Conservation (phyloP, 1,140 invertebrate genomes). For the Drosophila orosa region DNA sequence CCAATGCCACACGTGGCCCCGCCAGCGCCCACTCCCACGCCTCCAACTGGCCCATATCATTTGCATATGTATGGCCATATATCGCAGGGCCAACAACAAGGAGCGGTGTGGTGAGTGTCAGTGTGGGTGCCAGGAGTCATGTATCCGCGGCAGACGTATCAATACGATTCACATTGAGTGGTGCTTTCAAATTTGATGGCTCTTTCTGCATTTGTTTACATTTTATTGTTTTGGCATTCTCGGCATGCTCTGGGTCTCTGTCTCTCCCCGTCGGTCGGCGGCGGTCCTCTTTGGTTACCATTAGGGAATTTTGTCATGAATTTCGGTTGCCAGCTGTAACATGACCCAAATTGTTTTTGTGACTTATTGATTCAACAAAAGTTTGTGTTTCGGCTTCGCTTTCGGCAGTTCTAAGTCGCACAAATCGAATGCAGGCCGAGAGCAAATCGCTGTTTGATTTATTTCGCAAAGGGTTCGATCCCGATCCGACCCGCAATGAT, state of each 20-base stretch:
- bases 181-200: conserved; percentile 79
- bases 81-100: conserved; percentile 27
- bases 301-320: conserved; percentile 83
- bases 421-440: conserved; percentile 29
- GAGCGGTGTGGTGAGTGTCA: conserved; percentile 21
- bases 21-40: conserved; percentile 11
- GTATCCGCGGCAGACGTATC: conserved; percentile 45
- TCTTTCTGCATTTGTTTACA: conserved; percentile 77
- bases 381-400: conserved; percentile 26
- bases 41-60: conserved; percentile 66
- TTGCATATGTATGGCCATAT: conserved; percentile 70
- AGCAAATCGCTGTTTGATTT: conserved; percentile 78
- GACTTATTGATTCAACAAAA: conserved; percentile 84
- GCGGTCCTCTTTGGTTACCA: conserved; percentile 65
- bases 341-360: conserved; percentile 81
- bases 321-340: conserved; percentile 71
- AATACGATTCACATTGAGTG: conserved; percentile 70
- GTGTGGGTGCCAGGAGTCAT: conserved; percentile 44
- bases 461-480: conserved; percentile 65
- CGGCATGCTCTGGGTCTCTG: conserved; percentile 13
- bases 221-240: conserved; percentile 76
- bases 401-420: conserved; percentile 64
- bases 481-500: conserved; percentile 20
- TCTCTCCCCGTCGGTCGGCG: conserved; percentile 29
- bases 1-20: conserved; percentile 41